Conservation (phyloP, 2,888 invertebrate genomes). For the Asteroscopus sphinx region DNA sequence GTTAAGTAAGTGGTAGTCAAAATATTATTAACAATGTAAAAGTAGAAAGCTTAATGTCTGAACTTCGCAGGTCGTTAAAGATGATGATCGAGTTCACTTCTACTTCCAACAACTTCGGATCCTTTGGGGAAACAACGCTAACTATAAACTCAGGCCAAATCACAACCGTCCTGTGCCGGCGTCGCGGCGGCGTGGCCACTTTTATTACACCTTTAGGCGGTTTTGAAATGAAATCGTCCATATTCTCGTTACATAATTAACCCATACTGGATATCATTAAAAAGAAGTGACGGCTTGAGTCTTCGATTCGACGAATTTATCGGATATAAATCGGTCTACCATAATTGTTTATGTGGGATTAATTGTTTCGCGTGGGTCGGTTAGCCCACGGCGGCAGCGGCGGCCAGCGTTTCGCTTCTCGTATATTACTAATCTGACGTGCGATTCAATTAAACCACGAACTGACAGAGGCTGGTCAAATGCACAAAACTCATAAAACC, state of each 20-base stretch:
- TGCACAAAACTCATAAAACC: constrained; percentile 56
- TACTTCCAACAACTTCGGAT: constrained; percentile 70
- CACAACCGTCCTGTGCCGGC: constrained; percentile 44
- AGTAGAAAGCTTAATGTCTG: constrained; percentile 70
- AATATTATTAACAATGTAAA: constrained; percentile 67
- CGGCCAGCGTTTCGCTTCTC: constrained; percentile 61
- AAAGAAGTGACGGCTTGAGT: constrained; percentile 65
- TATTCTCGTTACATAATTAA: constrained; percentile 73
- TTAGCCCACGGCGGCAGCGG: constrained; percentile 64
- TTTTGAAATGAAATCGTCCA: constrained; percentile 78
- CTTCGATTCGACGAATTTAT: constrained; percentile 76
- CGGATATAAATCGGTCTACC: constrained; percentile 76
- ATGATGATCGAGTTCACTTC: constrained; percentile 77
- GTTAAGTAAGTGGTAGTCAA: constrained; percentile 60
- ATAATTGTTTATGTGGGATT: constrained; percentile 83
- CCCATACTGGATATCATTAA: constrained; percentile 70
- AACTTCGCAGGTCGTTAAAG: constrained; percentile 77
- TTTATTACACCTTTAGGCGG: constrained; percentile 72
- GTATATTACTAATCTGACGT: constrained; percentile 79
- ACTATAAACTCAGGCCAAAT: constrained; percentile 64
- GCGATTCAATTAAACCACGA: constrained; percentile 83
- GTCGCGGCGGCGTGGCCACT: constrained; percentile 38
- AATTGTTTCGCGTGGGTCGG: constrained; percentile 73
- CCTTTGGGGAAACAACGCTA: constrained; percentile 77
- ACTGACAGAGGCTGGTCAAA: constrained; percentile 70